phyloP scores from a whole-genome alignment of 2,797 vertebrate genomes.

The Myotis pilosus region DNA sequence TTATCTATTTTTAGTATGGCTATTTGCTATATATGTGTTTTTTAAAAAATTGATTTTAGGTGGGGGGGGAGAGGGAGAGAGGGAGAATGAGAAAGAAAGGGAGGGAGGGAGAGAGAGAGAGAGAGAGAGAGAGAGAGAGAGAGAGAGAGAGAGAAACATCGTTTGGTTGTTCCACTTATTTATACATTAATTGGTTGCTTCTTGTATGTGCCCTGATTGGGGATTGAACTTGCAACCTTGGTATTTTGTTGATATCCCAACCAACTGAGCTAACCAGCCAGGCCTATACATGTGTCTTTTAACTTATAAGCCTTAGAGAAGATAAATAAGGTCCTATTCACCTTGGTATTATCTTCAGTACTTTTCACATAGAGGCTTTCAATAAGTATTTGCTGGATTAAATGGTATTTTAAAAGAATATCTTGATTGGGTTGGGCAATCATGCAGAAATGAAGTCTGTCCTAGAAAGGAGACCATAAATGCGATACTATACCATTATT shows the following conservation, averaged over 20 bases:
- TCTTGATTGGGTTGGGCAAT: background rate
- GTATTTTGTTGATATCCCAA: background rate
- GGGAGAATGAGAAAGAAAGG: too few relatives aligned
- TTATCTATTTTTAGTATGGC: background rate
- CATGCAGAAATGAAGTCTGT: background rate
- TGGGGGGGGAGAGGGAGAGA: too few relatives aligned
- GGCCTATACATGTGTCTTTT: background rate
- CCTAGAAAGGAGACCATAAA: background rate
- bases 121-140: too few relatives aligned
- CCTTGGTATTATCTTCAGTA: background rate
- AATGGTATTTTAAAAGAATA: background rate
- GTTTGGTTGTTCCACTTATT: background rate
- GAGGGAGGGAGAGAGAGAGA: too few relatives aligned
- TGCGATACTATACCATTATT: background rate
- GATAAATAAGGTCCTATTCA: background rate
- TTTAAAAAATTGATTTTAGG: background rate
- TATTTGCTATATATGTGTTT: background rate
- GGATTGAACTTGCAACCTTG: background rate
- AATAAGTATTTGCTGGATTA: conserved; percentile 4
- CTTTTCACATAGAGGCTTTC: conserved; percentile 12
- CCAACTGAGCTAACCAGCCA: background rate
- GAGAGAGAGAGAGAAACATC: background rate
- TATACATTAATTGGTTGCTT: background rate
- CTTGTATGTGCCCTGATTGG: background rate
- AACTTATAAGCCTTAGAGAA: background rate